Evolutionary conservation across 1,140 invertebrate genomes (phyloP).

Genomic region (Apis mellifera): Amel_HAv3.1 CM009937.2:1683001-1683500

Average conservation of each 20-base stretch:
- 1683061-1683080: not conserved
- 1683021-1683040: slow-evolving; percentile 46
- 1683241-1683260: not conserved
- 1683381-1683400: not conserved
- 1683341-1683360: not conserved
- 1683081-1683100: not conserved
- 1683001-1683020: slow-evolving; percentile 26
- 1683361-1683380: not conserved
- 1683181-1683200: not conserved
- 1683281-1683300: too few relatives aligned
- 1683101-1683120: not conserved
- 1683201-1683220: not conserved
- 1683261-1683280: not conserved
- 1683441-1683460: slow-evolving; percentile 20
- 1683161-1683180: not conserved
- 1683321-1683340: not conserved
- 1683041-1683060: not conserved
- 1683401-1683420: not conserved
- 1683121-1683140: not conserved
- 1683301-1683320: not conserved
- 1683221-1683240: not conserved
- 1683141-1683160: not conserved
- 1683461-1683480: slow-evolving; percentile 13
- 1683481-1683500: slow-evolving; percentile 29
- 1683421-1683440: slow-evolving; percentile 13